These are phyloP conservation scores for Chlamydotis undulata DNA, from an alignment of 2,113 vertebrate species.

Conservation along the genomic window DNA sequence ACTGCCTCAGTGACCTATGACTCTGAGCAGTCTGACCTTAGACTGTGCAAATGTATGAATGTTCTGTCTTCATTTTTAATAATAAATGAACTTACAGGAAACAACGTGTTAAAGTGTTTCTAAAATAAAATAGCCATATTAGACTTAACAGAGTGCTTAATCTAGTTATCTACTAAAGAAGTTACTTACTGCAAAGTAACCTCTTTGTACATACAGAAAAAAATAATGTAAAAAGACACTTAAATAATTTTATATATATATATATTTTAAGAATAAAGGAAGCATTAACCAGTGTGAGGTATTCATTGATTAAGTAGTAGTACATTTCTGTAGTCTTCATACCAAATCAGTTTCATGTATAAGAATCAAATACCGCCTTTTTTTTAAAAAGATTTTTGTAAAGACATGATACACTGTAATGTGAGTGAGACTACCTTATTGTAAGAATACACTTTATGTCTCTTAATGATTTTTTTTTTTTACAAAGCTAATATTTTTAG, in stretches of 20 bases:
- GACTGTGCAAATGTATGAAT: background rate
- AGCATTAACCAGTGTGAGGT: background rate
- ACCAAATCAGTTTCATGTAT: background rate
- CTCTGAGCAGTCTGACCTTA: slow-evolving; percentile 1
- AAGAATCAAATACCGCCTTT: background rate
- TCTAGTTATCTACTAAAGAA: background rate
- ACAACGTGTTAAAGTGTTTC: background rate
- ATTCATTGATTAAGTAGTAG: background rate
- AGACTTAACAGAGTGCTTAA: slow-evolving; percentile 17
- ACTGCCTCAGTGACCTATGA: background rate
- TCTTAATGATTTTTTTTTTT: background rate
- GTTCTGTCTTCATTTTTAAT: slow-evolving; percentile 34
- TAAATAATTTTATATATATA: background rate
- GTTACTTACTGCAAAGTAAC: background rate
- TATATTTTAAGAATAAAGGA: background rate
- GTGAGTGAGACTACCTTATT: background rate
- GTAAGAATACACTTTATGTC: background rate
- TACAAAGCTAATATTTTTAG: background rate
- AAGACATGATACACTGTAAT: background rate
- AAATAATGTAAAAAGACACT: too few species aligned
- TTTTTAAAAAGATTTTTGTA: background rate
- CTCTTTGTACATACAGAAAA: too few species aligned
- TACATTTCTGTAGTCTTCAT: background rate
- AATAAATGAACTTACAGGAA: slow-evolving; percentile 5
- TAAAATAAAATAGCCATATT: background rate